Conservation (phyloP, 2,797 vertebrate genomes). For the Dipus sagitta region DNA sequence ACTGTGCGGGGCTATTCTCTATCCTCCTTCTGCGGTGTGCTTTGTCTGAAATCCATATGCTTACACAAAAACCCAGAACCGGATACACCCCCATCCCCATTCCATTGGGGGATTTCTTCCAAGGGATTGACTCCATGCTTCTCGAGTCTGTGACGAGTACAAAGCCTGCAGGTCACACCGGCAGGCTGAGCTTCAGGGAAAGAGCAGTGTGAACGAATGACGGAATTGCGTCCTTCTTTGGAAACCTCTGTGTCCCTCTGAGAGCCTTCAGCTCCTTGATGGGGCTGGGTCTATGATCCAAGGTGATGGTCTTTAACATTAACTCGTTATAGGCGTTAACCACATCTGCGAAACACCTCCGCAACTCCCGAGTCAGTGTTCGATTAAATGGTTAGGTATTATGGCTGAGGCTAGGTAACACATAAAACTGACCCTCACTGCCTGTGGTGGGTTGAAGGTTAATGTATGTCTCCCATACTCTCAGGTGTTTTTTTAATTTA, state of each 20-base stretch:
- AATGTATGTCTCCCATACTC: too few relatives aligned
- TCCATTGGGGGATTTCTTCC: not conserved
- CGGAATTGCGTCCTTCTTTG: not conserved
- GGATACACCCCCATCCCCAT: not conserved
- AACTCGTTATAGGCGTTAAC: not conserved
- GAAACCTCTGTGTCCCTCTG: not conserved
- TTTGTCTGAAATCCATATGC: not conserved
- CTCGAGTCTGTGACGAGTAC: not conserved
- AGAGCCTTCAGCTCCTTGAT: not conserved
- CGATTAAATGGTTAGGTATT: not conserved
- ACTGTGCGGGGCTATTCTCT: not conserved
- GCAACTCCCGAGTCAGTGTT: not conserved
- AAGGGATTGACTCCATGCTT: not conserved
- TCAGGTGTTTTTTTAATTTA: too few relatives aligned
- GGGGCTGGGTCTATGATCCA: not conserved
- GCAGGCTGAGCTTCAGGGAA: not conserved
- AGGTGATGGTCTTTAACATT: not conserved
- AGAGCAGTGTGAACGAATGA: not conserved
- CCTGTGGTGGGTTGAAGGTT: too few relatives aligned
- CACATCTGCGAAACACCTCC: not conserved
- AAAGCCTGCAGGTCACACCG: not conserved
- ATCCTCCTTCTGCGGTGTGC: not conserved
- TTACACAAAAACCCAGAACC: not conserved
- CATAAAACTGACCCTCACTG: not conserved
- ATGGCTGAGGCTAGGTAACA: not conserved